These are phyloP conservation scores for Candoia aspera DNA, from an alignment of 2,113 vertebrate genomes.

Conservation along the genomic window DNA sequence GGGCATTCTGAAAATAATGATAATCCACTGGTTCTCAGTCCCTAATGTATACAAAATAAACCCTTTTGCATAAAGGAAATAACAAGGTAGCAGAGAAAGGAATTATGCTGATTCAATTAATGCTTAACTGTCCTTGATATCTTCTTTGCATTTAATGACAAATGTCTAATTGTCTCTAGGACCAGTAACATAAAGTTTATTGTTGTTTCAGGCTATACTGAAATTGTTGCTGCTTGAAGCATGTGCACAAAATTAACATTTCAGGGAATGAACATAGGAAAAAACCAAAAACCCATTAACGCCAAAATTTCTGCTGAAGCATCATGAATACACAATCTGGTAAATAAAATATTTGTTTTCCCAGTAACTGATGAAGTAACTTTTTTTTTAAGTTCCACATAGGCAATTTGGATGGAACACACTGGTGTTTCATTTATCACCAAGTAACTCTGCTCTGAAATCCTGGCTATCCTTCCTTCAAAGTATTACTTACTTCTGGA, in stretches of 20 bases:
- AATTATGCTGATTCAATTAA: slow-evolving; percentile 35
- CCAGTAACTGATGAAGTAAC: not conserved
- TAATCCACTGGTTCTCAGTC: not conserved
- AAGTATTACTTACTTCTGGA: not conserved
- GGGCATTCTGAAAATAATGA: not conserved
- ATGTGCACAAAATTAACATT: slow-evolving; percentile 30
- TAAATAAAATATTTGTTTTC: not conserved
- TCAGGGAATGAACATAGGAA: not conserved
- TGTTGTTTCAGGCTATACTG: not conserved
- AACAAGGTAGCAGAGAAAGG: not conserved
- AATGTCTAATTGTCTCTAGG: not conserved
- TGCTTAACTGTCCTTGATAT: not conserved
- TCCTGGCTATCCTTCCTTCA: not conserved
- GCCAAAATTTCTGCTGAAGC: slow-evolving; percentile 23
- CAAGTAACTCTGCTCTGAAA: not conserved
- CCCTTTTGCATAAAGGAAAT: not conserved
- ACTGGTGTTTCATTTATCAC: not conserved
- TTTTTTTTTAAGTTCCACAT: not conserved
- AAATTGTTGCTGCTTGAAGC: slow-evolving; percentile 34
- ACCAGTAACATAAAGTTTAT: not conserved
- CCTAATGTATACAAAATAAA: not conserved
- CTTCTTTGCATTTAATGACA: not conserved
- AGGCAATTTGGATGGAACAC: not conserved
- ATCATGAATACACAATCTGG: slow-evolving; percentile 42
- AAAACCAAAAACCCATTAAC: slow-evolving; percentile 25